Conservation (phyloP, 1,140 invertebrate genomes). For the Adoxophyes honmai region DNA sequence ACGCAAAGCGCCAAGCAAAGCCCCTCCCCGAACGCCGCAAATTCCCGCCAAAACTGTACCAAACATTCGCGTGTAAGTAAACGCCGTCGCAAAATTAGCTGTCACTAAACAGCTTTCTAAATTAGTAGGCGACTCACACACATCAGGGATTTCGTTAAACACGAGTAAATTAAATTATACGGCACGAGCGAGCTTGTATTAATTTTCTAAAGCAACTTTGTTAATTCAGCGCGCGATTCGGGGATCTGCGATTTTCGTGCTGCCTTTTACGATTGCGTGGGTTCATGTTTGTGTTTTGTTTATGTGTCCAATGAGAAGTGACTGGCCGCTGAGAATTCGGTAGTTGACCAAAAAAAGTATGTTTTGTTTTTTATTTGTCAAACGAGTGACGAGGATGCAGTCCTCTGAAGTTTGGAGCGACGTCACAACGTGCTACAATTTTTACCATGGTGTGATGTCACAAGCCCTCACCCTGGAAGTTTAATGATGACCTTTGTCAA, state of each 20-base stretch:
- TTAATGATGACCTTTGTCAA: too few relatives aligned
- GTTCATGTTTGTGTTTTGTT: neutral
- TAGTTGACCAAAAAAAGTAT: too few relatives aligned
- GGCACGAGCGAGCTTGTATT: conserved; percentile 27
- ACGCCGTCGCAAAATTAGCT: conserved; percentile 10
- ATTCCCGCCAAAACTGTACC: conserved; percentile 7
- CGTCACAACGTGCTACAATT: too few relatives aligned
- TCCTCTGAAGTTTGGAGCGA: too few relatives aligned
- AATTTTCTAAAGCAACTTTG: conserved; percentile 29
- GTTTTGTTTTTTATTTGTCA: too few relatives aligned
- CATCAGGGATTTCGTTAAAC: conserved; percentile 14
- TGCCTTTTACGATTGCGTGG: conserved; percentile 2
- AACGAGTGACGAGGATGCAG: too few relatives aligned
- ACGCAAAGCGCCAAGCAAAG: too few relatives aligned
- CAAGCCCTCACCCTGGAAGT: too few relatives aligned
- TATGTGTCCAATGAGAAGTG: too few relatives aligned
- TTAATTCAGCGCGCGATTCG: conserved; percentile 19
- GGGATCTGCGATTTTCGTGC: conserved; percentile 4
- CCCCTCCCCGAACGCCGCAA: neutral
- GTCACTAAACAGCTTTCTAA: conserved; percentile 16
- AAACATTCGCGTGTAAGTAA: conserved; percentile 7
- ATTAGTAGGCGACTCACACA: conserved; percentile 16
- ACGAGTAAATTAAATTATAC: conserved; percentile 30
- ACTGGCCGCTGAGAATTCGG: too few relatives aligned
- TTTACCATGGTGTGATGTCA: too few relatives aligned